Conservation (phyloP, 2,113 vertebrate species). For the Muntiacus muntjak region DNA sequence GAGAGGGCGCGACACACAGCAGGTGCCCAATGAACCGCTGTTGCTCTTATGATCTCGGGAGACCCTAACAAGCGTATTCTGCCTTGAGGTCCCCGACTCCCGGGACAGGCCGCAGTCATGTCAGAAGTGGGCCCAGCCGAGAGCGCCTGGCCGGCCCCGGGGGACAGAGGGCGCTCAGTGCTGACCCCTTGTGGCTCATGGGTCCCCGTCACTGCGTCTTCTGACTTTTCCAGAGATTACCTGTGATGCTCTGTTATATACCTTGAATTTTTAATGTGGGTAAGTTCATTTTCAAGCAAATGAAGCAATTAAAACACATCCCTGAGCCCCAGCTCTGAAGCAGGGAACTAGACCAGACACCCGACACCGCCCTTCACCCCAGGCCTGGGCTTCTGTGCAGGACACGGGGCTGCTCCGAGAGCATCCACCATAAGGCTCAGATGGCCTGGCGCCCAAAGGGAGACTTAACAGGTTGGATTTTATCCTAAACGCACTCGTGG, state of each 20-base stretch:
- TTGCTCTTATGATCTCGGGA: fast-evolving
- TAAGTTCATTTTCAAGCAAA: not conserved
- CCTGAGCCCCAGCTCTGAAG: not conserved
- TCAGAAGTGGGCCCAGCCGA: fast-evolving
- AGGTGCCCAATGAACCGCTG: fast-evolving
- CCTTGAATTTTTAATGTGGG: not conserved
- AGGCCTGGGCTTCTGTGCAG: not conserved
- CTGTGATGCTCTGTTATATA: not conserved
- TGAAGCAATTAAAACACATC: not conserved
- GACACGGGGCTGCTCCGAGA: not conserved
- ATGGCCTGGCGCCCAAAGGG: fast-evolving
- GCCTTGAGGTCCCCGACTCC: too few species aligned
- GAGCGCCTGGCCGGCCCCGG: fast-evolving
- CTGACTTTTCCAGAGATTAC: not conserved
- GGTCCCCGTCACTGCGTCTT: not conserved
- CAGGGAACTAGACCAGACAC: not conserved
- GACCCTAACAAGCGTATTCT: fast-evolving
- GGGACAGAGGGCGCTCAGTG: not conserved
- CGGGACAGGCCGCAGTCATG: not conserved
- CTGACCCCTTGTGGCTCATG: not conserved
- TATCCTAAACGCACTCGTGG: fast-evolving
- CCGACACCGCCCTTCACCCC: not conserved
- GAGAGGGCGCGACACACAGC: not conserved
- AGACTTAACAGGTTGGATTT: fast-evolving
- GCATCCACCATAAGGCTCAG: not conserved